Evolutionary conservation across 2,888 invertebrate species (phyloP), one percentile per base, ranked within the genome.

Genomic region (Glaucopsyche alexis): DNA sequence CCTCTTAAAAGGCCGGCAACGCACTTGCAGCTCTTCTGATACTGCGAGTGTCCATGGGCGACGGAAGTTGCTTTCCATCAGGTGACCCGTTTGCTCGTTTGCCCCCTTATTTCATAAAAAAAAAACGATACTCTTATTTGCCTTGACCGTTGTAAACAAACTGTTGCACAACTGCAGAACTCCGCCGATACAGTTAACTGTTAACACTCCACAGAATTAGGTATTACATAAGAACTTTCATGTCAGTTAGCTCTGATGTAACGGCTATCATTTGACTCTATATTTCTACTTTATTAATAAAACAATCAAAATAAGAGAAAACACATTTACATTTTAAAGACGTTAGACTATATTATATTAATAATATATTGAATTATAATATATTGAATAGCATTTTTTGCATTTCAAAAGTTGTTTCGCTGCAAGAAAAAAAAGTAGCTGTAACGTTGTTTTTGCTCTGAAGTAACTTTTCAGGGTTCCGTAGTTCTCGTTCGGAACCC

Each of bases 191-290:
- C 8, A n/a, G 40, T n/a, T 38, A 7, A 66, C 8, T 7, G 40
- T n/a, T 38, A 7, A 14, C 9, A 14, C 29, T 14, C n/a, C 16
- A 14, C 40, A 7, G 42, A 19, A 40, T 42, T 8, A 29, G 1
- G 29, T 29, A n/a, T 66, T 42, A 40, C 66, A 42, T 40, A 66
- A 66, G 11, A 13, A 66, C 66, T 66, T 66, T 66, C 66, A 42
- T 66, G 42, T 66, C 66, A 40, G 40, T n/a, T 60, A 55, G 4
- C 55, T 60, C 66, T 66, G 66, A 66, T n/a, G 42, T 42, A 66
- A 66, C 42, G 14, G 65, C n/a, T 4, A 55, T 16, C n/a, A 9
- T 55, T 19, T 55, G 16, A 19, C 55, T 55, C 11, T 55, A 55
- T 55, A 55, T 55, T 11, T 55, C 19, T 19, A 13, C 19, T 16